Conservation (phyloP, 1,140 invertebrate species). For the Brachionus rotundiformis region DNA sequence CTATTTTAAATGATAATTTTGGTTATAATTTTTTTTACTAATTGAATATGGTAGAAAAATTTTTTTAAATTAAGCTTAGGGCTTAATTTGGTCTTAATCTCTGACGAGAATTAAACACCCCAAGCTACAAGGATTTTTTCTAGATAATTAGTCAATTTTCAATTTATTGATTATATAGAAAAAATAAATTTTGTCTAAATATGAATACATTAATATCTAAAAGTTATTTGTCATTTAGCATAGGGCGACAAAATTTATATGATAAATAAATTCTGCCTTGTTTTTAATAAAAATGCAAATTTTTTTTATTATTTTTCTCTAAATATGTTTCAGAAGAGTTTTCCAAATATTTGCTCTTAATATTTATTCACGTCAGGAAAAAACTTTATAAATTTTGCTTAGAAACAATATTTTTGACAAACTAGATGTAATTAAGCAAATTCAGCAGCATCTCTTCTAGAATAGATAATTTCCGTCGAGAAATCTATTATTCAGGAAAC, state of each 20-base stretch:
- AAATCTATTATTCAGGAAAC: background rate
- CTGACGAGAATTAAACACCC: too few relatives aligned
- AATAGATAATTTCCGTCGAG: background rate
- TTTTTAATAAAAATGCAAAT: conserved; percentile 7
- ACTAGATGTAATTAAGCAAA: background rate
- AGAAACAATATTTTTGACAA: background rate
- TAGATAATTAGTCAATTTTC: background rate
- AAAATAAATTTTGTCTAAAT: background rate
- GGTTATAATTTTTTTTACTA: too few relatives aligned
- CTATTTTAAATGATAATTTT: too few relatives aligned
- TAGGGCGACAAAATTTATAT: background rate
- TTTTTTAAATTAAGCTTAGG: too few relatives aligned
- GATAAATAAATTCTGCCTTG: background rate
- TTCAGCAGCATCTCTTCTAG: background rate
- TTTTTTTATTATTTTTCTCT: background rate
- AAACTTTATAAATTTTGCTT: background rate
- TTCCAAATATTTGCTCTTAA: background rate
- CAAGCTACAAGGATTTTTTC: background rate
- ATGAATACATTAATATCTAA: background rate
- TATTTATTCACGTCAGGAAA: background rate
- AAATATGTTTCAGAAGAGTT: background rate
- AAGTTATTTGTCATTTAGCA: background rate
- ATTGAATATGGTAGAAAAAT: too few relatives aligned
- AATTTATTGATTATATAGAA: background rate
- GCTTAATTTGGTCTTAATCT: too few relatives aligned